A percentile compares a stretch with the other conserved stretches of the same genome.
phyloP scores from a whole-genome alignment of 2,888 invertebrate genomes.

The Papilio elwesi region DNA sequence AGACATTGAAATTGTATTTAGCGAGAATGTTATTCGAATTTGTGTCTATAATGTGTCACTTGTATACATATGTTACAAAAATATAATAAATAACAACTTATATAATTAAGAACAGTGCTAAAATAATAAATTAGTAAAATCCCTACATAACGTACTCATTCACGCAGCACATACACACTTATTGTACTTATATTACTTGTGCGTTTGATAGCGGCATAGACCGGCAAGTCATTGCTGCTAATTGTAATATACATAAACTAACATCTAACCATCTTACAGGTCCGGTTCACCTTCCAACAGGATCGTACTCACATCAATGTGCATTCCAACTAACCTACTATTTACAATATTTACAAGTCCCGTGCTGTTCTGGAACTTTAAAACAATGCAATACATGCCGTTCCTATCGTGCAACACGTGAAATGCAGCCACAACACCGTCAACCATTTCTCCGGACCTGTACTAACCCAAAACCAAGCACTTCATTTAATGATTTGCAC shows the following conservation, averaged over 20 bases:
- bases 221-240: no score
- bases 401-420: slow-evolving; percentile 18
- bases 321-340: slow-evolving; percentile 2
- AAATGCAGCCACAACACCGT: slow-evolving; percentile 9
- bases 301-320: background rate
- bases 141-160: no score
- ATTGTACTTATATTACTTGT: slow-evolving; percentile 2
- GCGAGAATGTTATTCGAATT: background rate
- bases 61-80: background rate
- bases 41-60: background rate
- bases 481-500: slow-evolving; percentile 26
- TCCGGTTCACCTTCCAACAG: slow-evolving; percentile 12
- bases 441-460: background rate
- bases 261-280: background rate
- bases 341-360: slow-evolving; percentile 34
- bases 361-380: slow-evolving; percentile 30
- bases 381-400: slow-evolving; percentile 33
- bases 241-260: background rate
- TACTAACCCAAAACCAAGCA: background rate
- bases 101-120: no score
- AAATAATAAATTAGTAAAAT: no score
- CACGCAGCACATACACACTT: no score
- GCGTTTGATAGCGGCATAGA: background rate
- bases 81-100: background rate
- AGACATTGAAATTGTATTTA: background rate